phyloP scores from a whole-genome alignment of 1,140 invertebrate species.

The Pararge aegeria region DNA sequence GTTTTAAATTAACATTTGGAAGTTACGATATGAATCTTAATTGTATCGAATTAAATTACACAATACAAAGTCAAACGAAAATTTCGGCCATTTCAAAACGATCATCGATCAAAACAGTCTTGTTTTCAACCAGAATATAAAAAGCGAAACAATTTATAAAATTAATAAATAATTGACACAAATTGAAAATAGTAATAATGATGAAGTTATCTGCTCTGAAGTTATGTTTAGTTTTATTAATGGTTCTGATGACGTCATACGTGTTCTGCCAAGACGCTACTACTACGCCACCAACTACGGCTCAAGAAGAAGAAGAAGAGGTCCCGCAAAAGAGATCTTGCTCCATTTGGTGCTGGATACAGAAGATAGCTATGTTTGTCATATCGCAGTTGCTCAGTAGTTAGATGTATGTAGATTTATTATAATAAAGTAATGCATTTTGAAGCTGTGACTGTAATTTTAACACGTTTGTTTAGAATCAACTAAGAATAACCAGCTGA shows the following conservation, averaged over 20 bases:
- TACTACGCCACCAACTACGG: slow-evolving; percentile 42
- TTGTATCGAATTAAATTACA: neutral
- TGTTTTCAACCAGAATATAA: neutral
- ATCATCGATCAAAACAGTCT: neutral
- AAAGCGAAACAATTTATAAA: neutral
- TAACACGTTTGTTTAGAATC: neutral
- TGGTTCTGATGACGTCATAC: slow-evolving; percentile 39
- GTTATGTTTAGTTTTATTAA: slow-evolving; percentile 32
- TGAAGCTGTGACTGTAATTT: neutral
- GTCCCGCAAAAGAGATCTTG: slow-evolving; percentile 61
- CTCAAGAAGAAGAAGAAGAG: slow-evolving; percentile 63
- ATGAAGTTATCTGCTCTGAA: slow-evolving; percentile 24
- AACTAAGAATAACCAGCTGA: neutral
- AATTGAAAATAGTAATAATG: neutral
- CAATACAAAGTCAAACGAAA: neutral
- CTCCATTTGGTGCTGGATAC: slow-evolving; percentile 78
- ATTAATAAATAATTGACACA: no score
- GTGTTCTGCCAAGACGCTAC: slow-evolving; percentile 46
- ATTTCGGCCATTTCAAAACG: neutral
- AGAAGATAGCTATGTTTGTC: slow-evolving; percentile 76
- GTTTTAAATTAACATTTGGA: slow-evolving; percentile 1
- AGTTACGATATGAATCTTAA: neutral
- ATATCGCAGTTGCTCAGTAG: slow-evolving; percentile 68
- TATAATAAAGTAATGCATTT: neutral
- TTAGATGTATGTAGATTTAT: slow-evolving; percentile 11